phyloP scores from a whole-genome alignment of 92 coral and sea anemone species.

The Paramuricea clavata region DNA sequence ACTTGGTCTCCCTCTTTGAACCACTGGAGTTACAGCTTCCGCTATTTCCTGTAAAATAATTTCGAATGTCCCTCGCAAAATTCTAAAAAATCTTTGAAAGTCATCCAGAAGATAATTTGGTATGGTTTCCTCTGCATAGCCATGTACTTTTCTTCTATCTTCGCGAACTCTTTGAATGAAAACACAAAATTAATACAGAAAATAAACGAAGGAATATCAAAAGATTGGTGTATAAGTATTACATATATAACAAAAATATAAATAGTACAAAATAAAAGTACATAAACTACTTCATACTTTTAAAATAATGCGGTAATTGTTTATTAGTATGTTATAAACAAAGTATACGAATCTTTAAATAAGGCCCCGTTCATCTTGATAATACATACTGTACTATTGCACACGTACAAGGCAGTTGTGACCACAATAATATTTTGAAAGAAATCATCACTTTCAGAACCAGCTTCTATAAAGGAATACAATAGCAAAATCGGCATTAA shows the following conservation, averaged over 20 bases:
- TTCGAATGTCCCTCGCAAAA: too few species aligned
- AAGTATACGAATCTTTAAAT: too few species aligned
- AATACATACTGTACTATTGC: not conserved
- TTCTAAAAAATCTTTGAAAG: constrained; percentile 10
- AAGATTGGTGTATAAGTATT: not conserved
- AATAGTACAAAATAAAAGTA: too few species aligned
- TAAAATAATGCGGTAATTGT: not conserved
- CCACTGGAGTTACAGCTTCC: constrained; percentile 14
- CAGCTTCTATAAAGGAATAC: not conserved
- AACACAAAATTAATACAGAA: not conserved
- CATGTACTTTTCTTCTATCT: constrained; percentile 5
- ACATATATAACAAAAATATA: not conserved
- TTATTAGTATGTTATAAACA: not conserved
- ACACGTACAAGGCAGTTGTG: constrained; percentile 20
- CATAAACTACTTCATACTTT: constrained; percentile 1
- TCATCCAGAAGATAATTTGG: constrained; percentile 15
- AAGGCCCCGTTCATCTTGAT: not conserved
- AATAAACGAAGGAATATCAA: not conserved
- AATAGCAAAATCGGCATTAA: not conserved
- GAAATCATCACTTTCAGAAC: constrained; percentile 6
- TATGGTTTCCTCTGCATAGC: constrained; percentile 21
- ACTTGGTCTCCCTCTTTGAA: constrained; percentile 18
- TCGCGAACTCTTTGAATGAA: constrained; percentile 8
- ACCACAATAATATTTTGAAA: not conserved
- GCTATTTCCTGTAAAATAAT: too few species aligned